A percentile compares a stretch with the other conserved stretches of the same genome.
These are phyloP conservation scores for Drosophila lutescens DNA, from an alignment of 2,888 invertebrate genomes.

Conservation along the genomic window DNA sequence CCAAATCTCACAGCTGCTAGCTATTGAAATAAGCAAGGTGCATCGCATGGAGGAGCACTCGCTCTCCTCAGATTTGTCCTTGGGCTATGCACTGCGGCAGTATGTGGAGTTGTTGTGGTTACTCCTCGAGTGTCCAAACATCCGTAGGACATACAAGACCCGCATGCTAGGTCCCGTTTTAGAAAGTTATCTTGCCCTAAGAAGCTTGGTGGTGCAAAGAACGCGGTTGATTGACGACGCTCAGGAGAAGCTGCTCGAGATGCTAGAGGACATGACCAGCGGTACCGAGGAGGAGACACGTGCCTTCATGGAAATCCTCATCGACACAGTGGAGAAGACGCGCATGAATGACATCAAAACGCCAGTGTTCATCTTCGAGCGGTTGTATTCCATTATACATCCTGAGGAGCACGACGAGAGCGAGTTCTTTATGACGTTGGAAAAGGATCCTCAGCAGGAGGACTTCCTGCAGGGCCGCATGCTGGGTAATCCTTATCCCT, in stretches of 20 bases:
- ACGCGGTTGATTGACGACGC: slow-evolving; percentile 98
- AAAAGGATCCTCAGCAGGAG: slow-evolving; percentile 99
- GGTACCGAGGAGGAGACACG: slow-evolving; percentile 98
- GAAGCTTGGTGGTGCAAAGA: slow-evolving; percentile 96
- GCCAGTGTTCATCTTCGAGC: slow-evolving; percentile 98
- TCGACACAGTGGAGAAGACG: slow-evolving; percentile 96
- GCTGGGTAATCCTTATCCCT: slow-evolving; percentile 99
- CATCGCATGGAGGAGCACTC: slow-evolving; percentile 96
- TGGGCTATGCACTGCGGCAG: slow-evolving; percentile 96
- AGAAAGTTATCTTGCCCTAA: slow-evolving; percentile 96
- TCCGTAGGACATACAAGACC: slow-evolving; percentile 95
- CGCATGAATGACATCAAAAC: slow-evolving; percentile 96
- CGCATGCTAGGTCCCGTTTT: slow-evolving; percentile 90
- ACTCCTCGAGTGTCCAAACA: slow-evolving; percentile 94
- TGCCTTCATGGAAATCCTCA: slow-evolving; percentile 98
- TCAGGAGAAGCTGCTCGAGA: slow-evolving; percentile 95
- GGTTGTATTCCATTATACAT: slow-evolving; percentile 98
- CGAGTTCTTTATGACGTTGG: slow-evolving; percentile 97
- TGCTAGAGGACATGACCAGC: slow-evolving; percentile 97
- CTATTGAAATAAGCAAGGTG: slow-evolving; percentile 94
- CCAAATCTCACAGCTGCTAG: slow-evolving; percentile 93
- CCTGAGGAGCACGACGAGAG: slow-evolving; percentile 98
- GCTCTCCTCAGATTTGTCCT: slow-evolving; percentile 95
- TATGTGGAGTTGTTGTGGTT: slow-evolving; percentile 94
- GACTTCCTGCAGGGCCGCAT: slow-evolving; percentile 98